Percentiles rank a stretch among this genome's conserved stretches.
phyloP scores from a whole-genome alignment of 2,797 vertebrate species.

The Lerista edwardsae region DNA sequence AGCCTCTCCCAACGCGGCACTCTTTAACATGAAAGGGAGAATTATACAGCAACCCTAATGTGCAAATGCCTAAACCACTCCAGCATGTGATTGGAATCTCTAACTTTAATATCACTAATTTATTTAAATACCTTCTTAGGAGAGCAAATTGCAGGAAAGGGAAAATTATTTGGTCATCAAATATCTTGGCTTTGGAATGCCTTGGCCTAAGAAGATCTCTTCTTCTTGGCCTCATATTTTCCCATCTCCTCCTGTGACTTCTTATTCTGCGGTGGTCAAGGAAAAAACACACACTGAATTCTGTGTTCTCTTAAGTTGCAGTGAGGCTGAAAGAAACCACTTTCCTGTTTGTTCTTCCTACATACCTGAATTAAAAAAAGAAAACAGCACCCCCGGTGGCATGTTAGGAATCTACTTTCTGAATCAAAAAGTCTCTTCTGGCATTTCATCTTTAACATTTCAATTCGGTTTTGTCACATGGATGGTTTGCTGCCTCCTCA shows the following conservation, averaged over 20 bases:
- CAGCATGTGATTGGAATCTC: constrained; percentile 49
- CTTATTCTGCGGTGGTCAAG: constrained; percentile 48
- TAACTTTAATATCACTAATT: constrained; percentile 60
- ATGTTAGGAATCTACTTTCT: constrained; percentile 22
- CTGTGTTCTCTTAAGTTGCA: constrained; percentile 63
- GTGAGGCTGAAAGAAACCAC: constrained; percentile 72
- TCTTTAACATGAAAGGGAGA: constrained; percentile 68
- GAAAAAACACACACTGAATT: constrained; percentile 53
- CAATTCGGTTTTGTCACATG: not conserved
- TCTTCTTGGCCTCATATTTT: constrained; percentile 18
- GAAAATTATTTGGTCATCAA: constrained; percentile 45
- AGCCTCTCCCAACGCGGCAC: constrained; percentile 67
- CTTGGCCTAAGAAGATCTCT: constrained; percentile 14
- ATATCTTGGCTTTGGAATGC: constrained; percentile 12
- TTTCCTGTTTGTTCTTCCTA: constrained; percentile 70
- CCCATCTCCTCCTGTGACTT: constrained; percentile 46
- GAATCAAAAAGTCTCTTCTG: not conserved
- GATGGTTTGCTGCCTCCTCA: not conserved
- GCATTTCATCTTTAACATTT: not conserved
- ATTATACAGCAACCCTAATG: constrained; percentile 60
- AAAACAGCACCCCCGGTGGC: constrained; percentile 65
- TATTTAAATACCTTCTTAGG: constrained; percentile 66
- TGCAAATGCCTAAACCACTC: constrained; percentile 50
- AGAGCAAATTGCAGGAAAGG: constrained; percentile 30
- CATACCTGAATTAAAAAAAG: constrained; percentile 58